Percentiles rank a stretch among this genome's conserved stretches.
Conservation (phyloP, 2,888 invertebrate genomes). For the Lepidocyrtinus sp. region DNA sequence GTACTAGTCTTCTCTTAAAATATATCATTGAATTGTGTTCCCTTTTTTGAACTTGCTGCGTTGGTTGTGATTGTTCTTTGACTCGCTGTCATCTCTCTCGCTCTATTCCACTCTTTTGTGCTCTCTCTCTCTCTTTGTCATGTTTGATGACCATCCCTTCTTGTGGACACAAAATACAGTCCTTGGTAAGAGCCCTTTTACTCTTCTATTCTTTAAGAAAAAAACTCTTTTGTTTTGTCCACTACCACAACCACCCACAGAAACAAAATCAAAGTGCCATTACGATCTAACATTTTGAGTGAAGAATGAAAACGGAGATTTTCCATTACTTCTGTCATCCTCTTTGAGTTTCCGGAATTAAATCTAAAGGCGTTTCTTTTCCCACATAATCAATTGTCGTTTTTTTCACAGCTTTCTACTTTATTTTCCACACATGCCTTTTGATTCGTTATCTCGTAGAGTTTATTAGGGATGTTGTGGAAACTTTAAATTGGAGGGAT, state of each 20-base stretch:
- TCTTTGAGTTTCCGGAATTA: background rate
- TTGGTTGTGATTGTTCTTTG: conserved; percentile 66
- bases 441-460: no score
- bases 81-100: conserved; percentile 56
- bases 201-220: conserved; percentile 37
- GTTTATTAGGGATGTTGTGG: no score
- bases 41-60: conserved; percentile 68
- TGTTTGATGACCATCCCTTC: conserved; percentile 62
- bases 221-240: background rate
- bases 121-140: conserved; percentile 65
- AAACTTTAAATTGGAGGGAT: no score
- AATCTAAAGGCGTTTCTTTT: background rate
- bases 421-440: no score
- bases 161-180: conserved; percentile 60
- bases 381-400: background rate
- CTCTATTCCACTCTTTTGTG: conserved; percentile 44
- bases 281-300: no score
- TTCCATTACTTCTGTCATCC: background rate
- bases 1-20: conserved; percentile 19
- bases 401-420: no score
- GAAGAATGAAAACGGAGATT: background rate
- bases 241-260: background rate
- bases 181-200: conserved; percentile 67
- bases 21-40: conserved; percentile 64
- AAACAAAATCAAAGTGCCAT: conserved; percentile 5